Percentiles rank a stretch among this genome's conserved stretches.
Conservation (phyloP, 2,797 vertebrate genomes). For the Propithecus deckenii region DNA sequence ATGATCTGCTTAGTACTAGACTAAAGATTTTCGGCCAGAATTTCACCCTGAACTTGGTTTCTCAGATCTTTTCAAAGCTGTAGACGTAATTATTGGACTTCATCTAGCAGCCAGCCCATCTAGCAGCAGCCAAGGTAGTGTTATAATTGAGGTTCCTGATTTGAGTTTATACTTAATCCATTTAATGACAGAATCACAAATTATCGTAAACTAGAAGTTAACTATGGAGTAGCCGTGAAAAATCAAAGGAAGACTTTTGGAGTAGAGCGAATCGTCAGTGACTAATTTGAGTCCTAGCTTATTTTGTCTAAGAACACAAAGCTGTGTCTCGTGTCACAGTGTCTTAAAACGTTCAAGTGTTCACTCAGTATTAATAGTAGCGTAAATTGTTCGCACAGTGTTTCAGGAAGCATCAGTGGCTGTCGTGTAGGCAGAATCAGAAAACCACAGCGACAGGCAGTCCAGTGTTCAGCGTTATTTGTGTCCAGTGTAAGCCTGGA, state of each 20-base stretch:
- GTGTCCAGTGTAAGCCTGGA: background rate
- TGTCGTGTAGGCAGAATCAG: background rate
- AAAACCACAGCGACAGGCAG: accelerated
- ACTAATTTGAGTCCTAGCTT: background rate
- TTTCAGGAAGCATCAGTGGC: accelerated
- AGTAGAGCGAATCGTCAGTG: background rate
- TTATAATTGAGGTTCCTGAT: background rate
- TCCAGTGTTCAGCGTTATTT: accelerated
- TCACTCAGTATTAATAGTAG: background rate
- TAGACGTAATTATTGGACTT: background rate
- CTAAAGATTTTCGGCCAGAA: background rate
- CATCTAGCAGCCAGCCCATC: accelerated
- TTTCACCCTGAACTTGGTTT: background rate
- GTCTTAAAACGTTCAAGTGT: background rate
- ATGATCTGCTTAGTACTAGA: background rate
- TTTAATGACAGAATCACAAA: background rate
- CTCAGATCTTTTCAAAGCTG: background rate
- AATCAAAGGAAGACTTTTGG: background rate
- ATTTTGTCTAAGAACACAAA: background rate
- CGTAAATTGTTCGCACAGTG: accelerated
- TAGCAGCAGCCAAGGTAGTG: too few species aligned
- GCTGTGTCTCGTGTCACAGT: background rate
- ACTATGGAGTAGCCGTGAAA: background rate
- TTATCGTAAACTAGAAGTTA: background rate
- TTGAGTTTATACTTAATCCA: background rate